Evolutionary conservation across 2,888 invertebrate species (phyloP), one percentile per base, ranked within the genome.

Genomic region (Hydriomena furcata): DNA sequence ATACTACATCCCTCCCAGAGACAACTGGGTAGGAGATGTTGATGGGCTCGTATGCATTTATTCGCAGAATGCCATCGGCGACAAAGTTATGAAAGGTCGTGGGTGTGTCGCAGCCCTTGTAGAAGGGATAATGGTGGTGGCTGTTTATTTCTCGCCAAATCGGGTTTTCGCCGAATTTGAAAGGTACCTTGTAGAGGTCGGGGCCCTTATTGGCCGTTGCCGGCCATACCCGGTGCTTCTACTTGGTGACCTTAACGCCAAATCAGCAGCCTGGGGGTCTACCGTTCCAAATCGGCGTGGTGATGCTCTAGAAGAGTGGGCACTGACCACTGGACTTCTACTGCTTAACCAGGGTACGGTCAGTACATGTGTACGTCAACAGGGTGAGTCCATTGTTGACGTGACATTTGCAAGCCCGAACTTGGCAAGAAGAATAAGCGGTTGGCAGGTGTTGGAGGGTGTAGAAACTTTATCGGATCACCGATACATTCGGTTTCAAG

Each of bases 341-440:
- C 7, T 59, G 0, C 5, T 54, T 0, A 64, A 64, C 27, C 34
- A 30, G 6, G 64, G 62, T 0, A 43, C 51, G 1, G 41, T 42
- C 0, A 17, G 43, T 28, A 64, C 64, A 0, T 66, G 59, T n/a
- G 59, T 65, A 11, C 55, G 61, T 4, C 44, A 30, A 5, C 32
- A 49, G 10, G 63, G 66, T 0, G 58, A 51, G 1, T 65, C 63
- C 0, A 34, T 56, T 1, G 43, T 60, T 0, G 52, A 52, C 12
- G 7, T 52, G 0, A 20, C 52, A 4, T 1, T 2, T 2, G 1
- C 1, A 6, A 5, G 28, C n/a, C 10, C n/a, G n/a, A n/a, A n/a
- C n/a, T n/a, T n/a, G n/a, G n/a, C n/a, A n/a, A n/a, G n/a, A n/a
- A n/a, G n/a, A n/a, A n/a, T n/a, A n/a, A n/a, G n/a, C n/a, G n/a